phyloP scores from a whole-genome alignment of 2,797 vertebrate genomes.

The Leptodactylus fallax region DNA sequence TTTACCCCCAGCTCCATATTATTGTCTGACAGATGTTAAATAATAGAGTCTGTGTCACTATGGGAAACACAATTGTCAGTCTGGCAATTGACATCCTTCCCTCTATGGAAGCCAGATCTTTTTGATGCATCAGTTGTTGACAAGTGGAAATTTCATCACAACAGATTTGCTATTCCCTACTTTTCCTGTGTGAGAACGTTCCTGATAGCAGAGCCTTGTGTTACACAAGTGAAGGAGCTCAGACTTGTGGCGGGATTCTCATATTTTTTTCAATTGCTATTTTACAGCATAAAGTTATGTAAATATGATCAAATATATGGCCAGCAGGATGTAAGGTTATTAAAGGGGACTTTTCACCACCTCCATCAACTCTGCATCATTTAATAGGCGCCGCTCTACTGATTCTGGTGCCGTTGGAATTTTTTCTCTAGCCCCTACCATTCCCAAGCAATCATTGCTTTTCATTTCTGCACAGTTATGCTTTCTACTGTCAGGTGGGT shows the following conservation, averaged over 20 bases:
- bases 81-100: neutral
- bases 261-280: neutral
- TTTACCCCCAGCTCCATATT: constrained; percentile 27
- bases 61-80: constrained; percentile 1
- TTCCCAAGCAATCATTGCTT: no score
- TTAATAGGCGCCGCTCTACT: no score
- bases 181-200: neutral
- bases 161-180: neutral
- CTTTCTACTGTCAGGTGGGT: no score
- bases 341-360: no score
- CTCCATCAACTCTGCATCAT: no score
- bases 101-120: neutral
- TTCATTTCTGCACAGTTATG: no score
- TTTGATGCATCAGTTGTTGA: constrained; percentile 6
- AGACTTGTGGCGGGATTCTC: neutral
- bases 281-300: no score
- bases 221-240: neutral
- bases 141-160: constrained; percentile 1
- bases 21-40: constrained; percentile 29
- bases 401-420: no score
- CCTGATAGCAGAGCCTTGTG: neutral
- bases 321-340: no score
- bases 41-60: constrained; percentile 15
- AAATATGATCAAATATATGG: no score
- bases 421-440: no score